A percentile compares a stretch with the other conserved stretches of the same genome.
Evolutionary conservation across 2,888 invertebrate genomes (phyloP).

Genomic region (Morpho helenor): DNA sequence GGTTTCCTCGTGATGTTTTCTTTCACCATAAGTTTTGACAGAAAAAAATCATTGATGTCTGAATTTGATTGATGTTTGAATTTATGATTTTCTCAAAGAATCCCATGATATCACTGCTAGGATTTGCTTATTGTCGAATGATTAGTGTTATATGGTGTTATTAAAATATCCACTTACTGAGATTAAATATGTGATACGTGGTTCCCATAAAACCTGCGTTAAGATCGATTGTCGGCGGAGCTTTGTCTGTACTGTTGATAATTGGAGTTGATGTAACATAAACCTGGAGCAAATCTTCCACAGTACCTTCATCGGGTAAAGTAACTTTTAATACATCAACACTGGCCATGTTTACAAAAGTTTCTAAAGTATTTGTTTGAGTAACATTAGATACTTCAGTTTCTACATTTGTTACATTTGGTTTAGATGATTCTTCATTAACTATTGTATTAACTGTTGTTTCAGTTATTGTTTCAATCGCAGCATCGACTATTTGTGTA

Average conservation of each 20-base stretch:
- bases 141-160: no score
- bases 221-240: constrained; percentile 4
- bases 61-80: no score
- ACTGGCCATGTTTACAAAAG: not conserved
- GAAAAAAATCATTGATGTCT: no score
- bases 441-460: not conserved
- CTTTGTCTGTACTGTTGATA: not conserved
- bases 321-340: not conserved
- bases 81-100: no score
- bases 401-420: not conserved
- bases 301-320: not conserved
- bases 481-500: no score
- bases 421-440: not conserved
- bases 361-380: not conserved
- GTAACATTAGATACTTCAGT: not conserved
- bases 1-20: no score
- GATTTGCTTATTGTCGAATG: no score
- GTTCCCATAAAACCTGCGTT: not conserved
- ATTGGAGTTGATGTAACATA: not conserved
- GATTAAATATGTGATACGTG: not conserved
- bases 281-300: constrained; percentile 1
- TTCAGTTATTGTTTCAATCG: not conserved
- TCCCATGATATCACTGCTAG: no score
- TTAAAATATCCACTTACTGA: constrained; percentile 6
- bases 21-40: no score